Percentiles rank a stretch among this genome's conserved stretches.
Evolutionary conservation across 2,113 vertebrate species (phyloP).

Genomic region (Oreocharis arfaki): DNA sequence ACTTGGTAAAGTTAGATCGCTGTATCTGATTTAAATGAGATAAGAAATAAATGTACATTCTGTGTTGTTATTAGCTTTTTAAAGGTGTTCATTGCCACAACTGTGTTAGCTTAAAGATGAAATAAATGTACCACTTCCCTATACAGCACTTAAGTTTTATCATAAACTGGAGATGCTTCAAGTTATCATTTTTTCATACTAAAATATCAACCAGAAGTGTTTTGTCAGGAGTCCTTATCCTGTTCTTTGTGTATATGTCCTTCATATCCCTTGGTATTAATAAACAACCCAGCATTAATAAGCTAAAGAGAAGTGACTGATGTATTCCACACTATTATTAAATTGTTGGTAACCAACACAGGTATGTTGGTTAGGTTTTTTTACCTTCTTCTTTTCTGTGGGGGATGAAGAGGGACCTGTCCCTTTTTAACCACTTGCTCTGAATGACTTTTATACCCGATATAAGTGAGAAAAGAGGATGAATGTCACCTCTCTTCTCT

Average conservation of each 20-base stretch:
- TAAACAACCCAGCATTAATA: slow-evolving; percentile 64
- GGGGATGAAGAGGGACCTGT: slow-evolving; percentile 71
- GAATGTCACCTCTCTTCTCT: slow-evolving; percentile 83
- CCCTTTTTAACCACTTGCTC: slow-evolving; percentile 80
- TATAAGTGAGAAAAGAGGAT: slow-evolving; percentile 77
- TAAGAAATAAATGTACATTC: neutral
- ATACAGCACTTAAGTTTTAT: neutral
- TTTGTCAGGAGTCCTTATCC: slow-evolving; percentile 38
- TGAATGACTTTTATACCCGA: slow-evolving; percentile 79
- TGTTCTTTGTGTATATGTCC: slow-evolving; percentile 62
- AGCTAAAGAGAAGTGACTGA: slow-evolving; percentile 69
- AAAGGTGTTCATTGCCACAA: neutral
- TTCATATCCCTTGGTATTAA: slow-evolving; percentile 69
- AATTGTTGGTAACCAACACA: slow-evolving; percentile 74
- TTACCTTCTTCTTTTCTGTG: slow-evolving; percentile 12
- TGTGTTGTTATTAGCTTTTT: neutral
- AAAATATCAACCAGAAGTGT: slow-evolving; percentile 27
- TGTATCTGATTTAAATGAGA: slow-evolving; percentile 43
- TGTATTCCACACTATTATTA: slow-evolving; percentile 71
- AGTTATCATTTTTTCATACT: neutral
- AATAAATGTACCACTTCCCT: neutral
- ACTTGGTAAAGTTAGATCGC: slow-evolving; percentile 61
- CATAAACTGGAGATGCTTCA: neutral
- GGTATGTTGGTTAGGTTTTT: neutral
- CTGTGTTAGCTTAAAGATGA: neutral